Evolutionary conservation across 1,140 invertebrate species (phyloP), one percentile per base, ranked within the genome.

Genomic region (Bombus confusus): DNA sequence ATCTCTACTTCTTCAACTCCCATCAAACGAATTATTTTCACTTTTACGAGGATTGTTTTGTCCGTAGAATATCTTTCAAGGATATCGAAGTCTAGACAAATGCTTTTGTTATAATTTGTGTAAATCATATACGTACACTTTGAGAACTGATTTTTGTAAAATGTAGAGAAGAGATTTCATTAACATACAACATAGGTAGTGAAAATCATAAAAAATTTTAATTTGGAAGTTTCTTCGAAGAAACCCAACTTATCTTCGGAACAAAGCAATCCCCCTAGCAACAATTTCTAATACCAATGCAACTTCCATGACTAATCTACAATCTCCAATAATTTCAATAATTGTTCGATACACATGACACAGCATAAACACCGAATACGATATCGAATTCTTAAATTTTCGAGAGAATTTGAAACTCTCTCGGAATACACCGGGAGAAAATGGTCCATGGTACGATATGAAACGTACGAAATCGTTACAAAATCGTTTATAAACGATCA

Each of bases 401-500:
- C 6, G 18, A 52, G 6, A 52, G 47, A 52, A 52, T 52, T 52
- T 52, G 47, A 52, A 52, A 52, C 6, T 52, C 37, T 28, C 15
- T n/a, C 34, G 22, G 41, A 59, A 39, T 57, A 39, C 47, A 25
- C 18, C 47, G 43, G 18, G 22, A 25, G 41, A 15, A 41, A 66
- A n/a, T 18, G 37, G 13, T 47, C 28, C 39, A 12, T 57, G 59
- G 81, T 57, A 77, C 83, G 76, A 84, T 79, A 84, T 57, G 76
- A 84, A 85, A 85, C 31, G 57, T 85, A 80, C 52, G 77, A 85
- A 80, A 85, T 80, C 68, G 83, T 80, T 85, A 85, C 9, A 85
- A 85, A 85, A 85, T 85, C 83, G 76, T 59, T 57, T 85, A 80
- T 39, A 43, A 80, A 79, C 62, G 37, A 81, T 81, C 47, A 43